These are phyloP conservation scores for Oreochromis mossambicus DNA, from an alignment of 2,797 vertebrate species.

Conservation along the genomic window DNA sequence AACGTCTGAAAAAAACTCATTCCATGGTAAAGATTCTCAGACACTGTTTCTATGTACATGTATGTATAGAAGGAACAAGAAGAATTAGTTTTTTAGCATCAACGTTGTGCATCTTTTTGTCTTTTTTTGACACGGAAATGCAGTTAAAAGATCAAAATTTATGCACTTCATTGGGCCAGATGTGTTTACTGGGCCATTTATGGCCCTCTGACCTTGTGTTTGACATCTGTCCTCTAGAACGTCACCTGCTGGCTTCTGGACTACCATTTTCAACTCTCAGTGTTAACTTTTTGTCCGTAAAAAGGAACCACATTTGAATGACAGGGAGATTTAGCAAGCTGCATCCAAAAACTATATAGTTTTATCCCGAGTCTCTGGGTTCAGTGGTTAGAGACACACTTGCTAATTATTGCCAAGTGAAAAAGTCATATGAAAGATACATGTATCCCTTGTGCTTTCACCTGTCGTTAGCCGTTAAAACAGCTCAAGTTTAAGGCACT, in stretches of 20 bases:
- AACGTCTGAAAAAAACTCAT: too few relatives aligned
- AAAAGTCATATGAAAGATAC: background rate
- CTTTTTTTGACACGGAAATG: background rate
- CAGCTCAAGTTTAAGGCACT: background rate
- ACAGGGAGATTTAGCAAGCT: background rate
- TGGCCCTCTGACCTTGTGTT: background rate
- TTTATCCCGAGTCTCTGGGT: background rate
- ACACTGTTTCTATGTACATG: too few relatives aligned
- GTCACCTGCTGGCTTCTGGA: background rate
- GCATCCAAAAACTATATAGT: background rate
- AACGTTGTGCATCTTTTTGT: too few relatives aligned
- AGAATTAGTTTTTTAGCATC: too few relatives aligned
- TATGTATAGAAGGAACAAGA: too few relatives aligned
- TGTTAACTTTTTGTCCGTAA: background rate
- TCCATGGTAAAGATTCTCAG: too few relatives aligned
- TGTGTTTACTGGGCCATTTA: background rate
- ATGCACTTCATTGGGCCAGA: fast-evolving
- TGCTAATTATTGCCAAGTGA: background rate
- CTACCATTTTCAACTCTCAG: background rate
- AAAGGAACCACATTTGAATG: background rate
- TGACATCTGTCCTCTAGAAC: background rate
- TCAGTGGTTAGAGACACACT: background rate
- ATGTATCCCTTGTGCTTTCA: background rate
- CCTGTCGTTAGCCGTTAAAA: fast-evolving
- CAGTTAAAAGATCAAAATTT: background rate